These are phyloP conservation scores for Cinara cedri DNA, from an alignment of 2,888 invertebrate species.

Conservation along the genomic window DNA sequence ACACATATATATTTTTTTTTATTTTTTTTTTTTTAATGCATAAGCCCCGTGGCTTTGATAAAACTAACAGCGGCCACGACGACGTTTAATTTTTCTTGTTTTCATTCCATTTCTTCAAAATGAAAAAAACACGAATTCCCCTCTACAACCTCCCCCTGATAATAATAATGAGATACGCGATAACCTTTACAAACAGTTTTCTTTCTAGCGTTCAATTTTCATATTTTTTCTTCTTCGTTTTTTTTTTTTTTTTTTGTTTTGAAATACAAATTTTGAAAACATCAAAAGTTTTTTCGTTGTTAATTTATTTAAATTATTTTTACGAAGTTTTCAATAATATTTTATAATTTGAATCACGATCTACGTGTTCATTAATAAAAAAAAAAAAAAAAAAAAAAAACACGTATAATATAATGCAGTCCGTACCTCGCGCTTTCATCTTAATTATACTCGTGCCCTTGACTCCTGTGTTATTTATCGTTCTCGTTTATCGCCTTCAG, in stretches of 20 bases:
- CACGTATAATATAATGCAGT: neutral
- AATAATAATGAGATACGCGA: neutral
- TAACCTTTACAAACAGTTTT: neutral
- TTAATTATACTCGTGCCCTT: slow-evolving; percentile 15
- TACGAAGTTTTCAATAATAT: neutral
- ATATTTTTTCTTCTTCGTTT: too few relatives aligned
- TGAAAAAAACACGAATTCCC: neutral
- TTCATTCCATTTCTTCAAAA: neutral
- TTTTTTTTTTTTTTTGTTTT: neutral
- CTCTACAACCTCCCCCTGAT: neutral
- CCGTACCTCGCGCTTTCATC: slow-evolving; percentile 34
- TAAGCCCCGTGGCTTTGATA: too few relatives aligned
- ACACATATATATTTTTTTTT: too few relatives aligned
- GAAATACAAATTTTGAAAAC: neutral
- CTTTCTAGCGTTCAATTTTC: neutral
- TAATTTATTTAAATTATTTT: neutral
- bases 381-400: neutral
- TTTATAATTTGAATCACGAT: neutral
- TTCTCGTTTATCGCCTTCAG: slow-evolving; percentile 45
- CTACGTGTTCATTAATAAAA: slow-evolving; percentile 19
- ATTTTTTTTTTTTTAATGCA: too few relatives aligned
- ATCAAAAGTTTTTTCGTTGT: neutral
- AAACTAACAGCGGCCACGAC: too few relatives aligned
- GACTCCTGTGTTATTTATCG: slow-evolving; percentile 37
- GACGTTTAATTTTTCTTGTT: neutral